phyloP scores from a whole-genome alignment of 2,113 vertebrate species.

The Hylia prasina region DNA sequence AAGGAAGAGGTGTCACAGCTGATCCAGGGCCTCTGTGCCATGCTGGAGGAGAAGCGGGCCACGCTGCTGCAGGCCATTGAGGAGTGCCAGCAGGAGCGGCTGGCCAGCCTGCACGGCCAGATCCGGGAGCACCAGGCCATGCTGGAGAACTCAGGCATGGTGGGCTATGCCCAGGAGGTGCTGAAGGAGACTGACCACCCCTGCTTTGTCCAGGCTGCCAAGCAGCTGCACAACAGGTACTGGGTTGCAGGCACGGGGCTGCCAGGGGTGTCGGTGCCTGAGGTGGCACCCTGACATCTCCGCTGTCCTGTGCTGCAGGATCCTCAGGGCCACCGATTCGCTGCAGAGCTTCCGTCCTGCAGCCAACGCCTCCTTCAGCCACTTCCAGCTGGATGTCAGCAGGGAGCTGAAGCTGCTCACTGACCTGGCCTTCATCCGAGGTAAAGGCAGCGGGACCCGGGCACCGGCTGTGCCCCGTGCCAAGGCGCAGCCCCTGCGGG shows the following conservation, averaged over 20 bases:
- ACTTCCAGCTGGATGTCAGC: conserved; percentile 87
- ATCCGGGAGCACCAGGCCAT: conserved; percentile 85
- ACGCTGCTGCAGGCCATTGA: conserved; percentile 81
- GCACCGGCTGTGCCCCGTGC: not conserved
- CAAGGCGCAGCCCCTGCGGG: not conserved
- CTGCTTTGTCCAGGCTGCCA: conserved; percentile 93
- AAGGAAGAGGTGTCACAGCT: conserved; percentile 85
- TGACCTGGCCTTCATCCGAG: conserved; percentile 85
- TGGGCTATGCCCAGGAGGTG: conserved; percentile 92
- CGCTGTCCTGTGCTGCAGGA: conserved; percentile 46
- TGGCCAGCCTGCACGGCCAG: conserved; percentile 79
- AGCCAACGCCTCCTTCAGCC: conserved; percentile 84
- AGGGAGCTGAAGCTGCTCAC: conserved; percentile 85
- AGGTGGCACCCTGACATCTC: not conserved
- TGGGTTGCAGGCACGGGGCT: fast-evolving
- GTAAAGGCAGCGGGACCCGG: conserved; percentile 70
- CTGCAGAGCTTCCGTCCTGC: conserved; percentile 87
- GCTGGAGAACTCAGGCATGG: conserved; percentile 88
- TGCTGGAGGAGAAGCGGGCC: conserved; percentile 84
- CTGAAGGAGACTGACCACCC: conserved; percentile 92
- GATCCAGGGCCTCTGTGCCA: conserved; percentile 79
- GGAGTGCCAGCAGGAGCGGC: conserved; percentile 78
- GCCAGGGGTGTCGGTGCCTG: fast-evolving
- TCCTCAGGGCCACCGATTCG: conserved; percentile 85
- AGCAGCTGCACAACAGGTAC: conserved; percentile 90